Conservation (phyloP, 1,140 invertebrate species). For the Drosophila pallidifrons region DNA sequence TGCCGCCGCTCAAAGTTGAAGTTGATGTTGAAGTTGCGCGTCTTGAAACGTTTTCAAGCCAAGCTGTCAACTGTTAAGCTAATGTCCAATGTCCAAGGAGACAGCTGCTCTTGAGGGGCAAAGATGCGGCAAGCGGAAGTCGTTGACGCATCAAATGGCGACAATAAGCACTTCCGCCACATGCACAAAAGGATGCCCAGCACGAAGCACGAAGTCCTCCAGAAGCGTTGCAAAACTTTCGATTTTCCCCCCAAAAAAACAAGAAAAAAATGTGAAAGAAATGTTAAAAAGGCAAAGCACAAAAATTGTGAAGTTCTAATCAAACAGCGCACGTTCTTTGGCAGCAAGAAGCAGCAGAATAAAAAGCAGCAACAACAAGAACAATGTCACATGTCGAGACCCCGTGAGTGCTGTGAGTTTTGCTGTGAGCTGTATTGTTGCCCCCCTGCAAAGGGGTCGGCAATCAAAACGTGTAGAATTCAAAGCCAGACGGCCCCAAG, state of each 20-base stretch:
- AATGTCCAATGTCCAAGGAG: constrained; percentile 29
- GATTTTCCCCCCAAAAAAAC: constrained; percentile 6
- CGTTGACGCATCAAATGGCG: constrained; percentile 80
- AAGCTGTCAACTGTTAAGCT: constrained; percentile 46
- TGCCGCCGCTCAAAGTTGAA: constrained; percentile 7
- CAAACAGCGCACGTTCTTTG: constrained; percentile 14
- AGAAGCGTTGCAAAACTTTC: constrained; percentile 19
- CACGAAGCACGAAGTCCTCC: constrained; percentile 1
- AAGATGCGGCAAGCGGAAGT: constrained; percentile 58
- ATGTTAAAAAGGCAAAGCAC: too few species aligned
- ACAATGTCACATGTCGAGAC: constrained; percentile 43
- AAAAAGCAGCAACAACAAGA: constrained; percentile 3
- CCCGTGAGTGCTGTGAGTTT: constrained; percentile 16
- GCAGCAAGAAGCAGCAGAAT: background rate
- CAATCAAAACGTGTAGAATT: constrained; percentile 40
- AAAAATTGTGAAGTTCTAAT: constrained; percentile 20
- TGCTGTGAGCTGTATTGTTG: too few species aligned
- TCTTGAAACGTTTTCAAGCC: constrained; percentile 24
- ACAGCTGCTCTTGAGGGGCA: constrained; percentile 6
- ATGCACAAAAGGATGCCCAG: constrained; percentile 58
- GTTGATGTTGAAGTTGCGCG: constrained; percentile 1
- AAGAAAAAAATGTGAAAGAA: background rate
- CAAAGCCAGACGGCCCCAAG: constrained; percentile 22
- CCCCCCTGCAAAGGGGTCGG: constrained; percentile 1
- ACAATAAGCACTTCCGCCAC: constrained; percentile 75